These are phyloP conservation scores for Calliopum simillimum DNA, from an alignment of 2,888 invertebrate species.

Conservation along the genomic window DNA sequence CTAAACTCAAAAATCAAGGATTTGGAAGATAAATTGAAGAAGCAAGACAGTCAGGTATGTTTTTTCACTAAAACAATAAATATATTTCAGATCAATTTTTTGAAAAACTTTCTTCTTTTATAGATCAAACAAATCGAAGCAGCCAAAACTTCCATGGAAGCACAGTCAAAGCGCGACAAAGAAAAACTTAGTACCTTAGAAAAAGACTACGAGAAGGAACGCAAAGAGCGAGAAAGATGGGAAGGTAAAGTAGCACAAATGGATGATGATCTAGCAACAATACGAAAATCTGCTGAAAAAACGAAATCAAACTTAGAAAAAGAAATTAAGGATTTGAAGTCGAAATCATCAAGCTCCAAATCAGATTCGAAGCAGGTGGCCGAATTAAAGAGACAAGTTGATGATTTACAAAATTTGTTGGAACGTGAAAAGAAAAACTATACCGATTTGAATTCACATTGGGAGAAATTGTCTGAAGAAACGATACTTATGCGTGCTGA, in stretches of 20 bases:
- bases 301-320: conserved; percentile 77
- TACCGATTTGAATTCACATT: conserved; percentile 83
- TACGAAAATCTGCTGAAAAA: conserved; percentile 76
- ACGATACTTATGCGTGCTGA: conserved; percentile 86
- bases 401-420: conserved; percentile 77
- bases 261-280: conserved; percentile 70
- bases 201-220: conserved; percentile 75
- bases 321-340: conserved; percentile 81
- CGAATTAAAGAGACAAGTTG: conserved; percentile 67
- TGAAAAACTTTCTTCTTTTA: conserved; percentile 20
- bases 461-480: conserved; percentile 86
- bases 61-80: not conserved
- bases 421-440: conserved; percentile 79
- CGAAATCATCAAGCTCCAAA: conserved; percentile 70
- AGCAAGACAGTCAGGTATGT: conserved; percentile 67
- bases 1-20: conserved; percentile 70
- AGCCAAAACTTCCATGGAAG: conserved; percentile 67
- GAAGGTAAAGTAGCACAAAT: conserved; percentile 74
- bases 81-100: not conserved
- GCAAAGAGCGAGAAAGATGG: conserved; percentile 74
- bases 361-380: conserved; percentile 78
- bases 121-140: conserved; percentile 69
- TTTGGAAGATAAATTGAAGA: conserved; percentile 69
- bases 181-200: conserved; percentile 69
- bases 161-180: conserved; percentile 68